Conservation (phyloP, 2,888 invertebrate genomes). For the Philhelius pedissequus region DNA sequence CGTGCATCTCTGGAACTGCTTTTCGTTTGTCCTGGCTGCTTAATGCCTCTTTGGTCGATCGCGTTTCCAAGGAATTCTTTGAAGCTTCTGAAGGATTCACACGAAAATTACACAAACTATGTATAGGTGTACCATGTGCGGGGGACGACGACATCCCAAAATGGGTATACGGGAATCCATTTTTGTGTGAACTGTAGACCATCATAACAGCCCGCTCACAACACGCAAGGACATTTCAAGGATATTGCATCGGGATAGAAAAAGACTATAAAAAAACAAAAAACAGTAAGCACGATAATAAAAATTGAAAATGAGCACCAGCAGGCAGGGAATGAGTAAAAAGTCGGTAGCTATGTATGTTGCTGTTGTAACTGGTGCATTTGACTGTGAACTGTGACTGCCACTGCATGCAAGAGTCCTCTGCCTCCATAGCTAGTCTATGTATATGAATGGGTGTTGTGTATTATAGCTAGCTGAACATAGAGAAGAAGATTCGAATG, state of each 20-base stretch:
- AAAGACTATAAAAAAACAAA: constrained; percentile 1
- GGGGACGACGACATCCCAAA: neutral
- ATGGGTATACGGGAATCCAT: neutral
- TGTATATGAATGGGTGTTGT: too few relatives aligned
- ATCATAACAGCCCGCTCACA: constrained; percentile 55
- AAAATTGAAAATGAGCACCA: constrained; percentile 65
- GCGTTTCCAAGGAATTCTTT: constrained; percentile 41
- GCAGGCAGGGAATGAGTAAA: neutral
- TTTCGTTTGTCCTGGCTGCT: neutral
- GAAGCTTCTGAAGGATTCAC: constrained; percentile 40
- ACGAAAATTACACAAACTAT: constrained; percentile 62
- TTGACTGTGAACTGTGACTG: too few relatives aligned
- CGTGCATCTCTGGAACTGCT: neutral
- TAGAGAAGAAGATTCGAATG: constrained; percentile 34
- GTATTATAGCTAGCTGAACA: neutral
- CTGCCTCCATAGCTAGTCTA: neutral
- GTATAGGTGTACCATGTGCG: neutral
- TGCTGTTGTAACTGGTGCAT: constrained; percentile 17
- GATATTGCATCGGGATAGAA: constrained; percentile 55
- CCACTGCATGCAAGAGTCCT: constrained; percentile 29
- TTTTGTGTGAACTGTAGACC: constrained; percentile 35
- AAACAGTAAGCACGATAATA: constrained; percentile 55
- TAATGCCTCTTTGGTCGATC: neutral
- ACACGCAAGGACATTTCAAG: constrained; percentile 69
- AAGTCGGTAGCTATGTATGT: neutral